phyloP scores from a whole-genome alignment of 2,797 vertebrate species.

The Parambassis ranga region DNA sequence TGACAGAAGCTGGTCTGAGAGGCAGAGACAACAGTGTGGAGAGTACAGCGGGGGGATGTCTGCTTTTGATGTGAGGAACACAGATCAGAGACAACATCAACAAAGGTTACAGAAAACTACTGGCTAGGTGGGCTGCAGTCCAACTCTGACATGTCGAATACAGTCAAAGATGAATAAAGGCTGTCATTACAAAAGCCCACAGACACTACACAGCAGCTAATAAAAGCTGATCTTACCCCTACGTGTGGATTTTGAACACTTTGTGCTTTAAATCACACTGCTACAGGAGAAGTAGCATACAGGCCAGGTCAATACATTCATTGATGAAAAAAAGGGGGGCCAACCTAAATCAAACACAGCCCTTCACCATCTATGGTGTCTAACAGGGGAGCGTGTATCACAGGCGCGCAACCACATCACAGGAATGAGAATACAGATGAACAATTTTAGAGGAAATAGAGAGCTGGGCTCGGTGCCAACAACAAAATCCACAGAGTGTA shows the following conservation, averaged over 20 bases:
- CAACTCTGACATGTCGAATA: constrained; percentile 27
- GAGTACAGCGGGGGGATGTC: constrained; percentile 6
- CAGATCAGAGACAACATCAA: constrained; percentile 54
- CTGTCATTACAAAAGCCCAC: background rate
- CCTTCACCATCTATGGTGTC: constrained; percentile 51
- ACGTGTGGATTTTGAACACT: too few species aligned
- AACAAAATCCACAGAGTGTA: constrained; percentile 19
- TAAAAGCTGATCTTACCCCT: constrained; percentile 9
- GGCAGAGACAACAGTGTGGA: background rate
- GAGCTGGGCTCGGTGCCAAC: constrained; percentile 20
- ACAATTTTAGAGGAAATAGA: constrained; percentile 48
- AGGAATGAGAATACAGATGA: constrained; percentile 47
- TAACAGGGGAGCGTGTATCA: constrained; percentile 44
- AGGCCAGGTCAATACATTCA: background rate
- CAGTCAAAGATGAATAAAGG: constrained; percentile 31
- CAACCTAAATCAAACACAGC: constrained; percentile 40
- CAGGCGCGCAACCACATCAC: constrained; percentile 45
- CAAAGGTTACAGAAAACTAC: constrained; percentile 29
- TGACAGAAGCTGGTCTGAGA: constrained; percentile 52
- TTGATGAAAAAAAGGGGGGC: background rate
- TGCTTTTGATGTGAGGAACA: constrained; percentile 58
- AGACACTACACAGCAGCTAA: constrained; percentile 10
- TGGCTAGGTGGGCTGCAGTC: constrained; percentile 16
- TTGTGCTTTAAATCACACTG: background rate
- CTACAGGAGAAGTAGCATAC: background rate